Base-by-base conservation (phyloP, 1,140 invertebrate species). In the Solenopsis invicta region DNA sequence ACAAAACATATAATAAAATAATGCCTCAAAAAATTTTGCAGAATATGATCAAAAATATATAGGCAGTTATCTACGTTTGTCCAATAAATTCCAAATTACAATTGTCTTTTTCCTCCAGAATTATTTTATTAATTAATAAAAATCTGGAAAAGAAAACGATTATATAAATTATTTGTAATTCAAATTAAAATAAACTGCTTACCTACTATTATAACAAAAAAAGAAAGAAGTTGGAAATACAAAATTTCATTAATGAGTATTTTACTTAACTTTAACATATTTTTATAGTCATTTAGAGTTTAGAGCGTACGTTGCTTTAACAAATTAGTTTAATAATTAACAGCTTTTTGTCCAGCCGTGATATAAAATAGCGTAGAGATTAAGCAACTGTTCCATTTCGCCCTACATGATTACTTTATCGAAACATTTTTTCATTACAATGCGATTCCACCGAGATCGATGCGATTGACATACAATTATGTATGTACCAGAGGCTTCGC, bases 401-500 rank as follows among this genome's bases (percentile, higher is more conserved):
- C 12, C 1, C n/a, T 10, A 69, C n/a, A 21, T 10, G 1, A 48
- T 48, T 72, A 74, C 59, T 59, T 54, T n/a, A 71, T 37, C 21
- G 34, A 34, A 34, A 59, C 41, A 34, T 56, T 56, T 29, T 59
- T 45, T 54, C 0, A 24, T 34, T 13, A 18, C 21, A 24, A 62
- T n/a, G 34, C n/a, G 74, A 52, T 37, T 18, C 34, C 13, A 18
- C 21, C 12, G 4, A 50, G 34, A 74, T 82, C 61, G 34, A 82
- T 82, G 78, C 66, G 54, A 45, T 61, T 72, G 52, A 75, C 50
- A 77, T 72, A 87, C 41, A 80, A 87, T 90, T 61, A 21, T 18
- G 12, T 61, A 21, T 18, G 12, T 62, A 69, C 16, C 61, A 72
- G 29, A 54, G 52, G 52, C 82, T 54, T 80, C 48, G 85, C 77